Evolutionary conservation across 2,797 vertebrate species (phyloP), one percentile per base, ranked within the genome.

Genomic region (Lutjanus campechanus): DNA sequence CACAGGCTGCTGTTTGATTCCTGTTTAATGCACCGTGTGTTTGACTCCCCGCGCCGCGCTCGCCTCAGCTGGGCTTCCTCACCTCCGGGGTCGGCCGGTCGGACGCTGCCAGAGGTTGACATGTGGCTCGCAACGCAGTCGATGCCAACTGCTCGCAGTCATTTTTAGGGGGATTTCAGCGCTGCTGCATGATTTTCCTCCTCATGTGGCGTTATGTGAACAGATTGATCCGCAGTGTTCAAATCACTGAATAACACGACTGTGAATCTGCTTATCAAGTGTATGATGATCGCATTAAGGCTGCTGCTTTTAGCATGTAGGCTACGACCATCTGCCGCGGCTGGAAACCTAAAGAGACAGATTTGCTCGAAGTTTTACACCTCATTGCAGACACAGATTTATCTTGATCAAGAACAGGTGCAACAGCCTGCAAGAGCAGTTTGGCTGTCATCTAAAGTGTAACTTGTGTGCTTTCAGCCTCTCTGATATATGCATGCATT

Each of bases 201-300:
- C 58, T 69, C 60, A 6, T 60, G 76, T 47, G 17, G 68, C 15
- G 15, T 69, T 25, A 47, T 49, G 78, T 49, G 81, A 82, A 81
- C 85, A 89, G 88, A 89, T 82, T 88, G 80, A 88, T 86, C 54
- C 29, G 1, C 58, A 44, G 72, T 22, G 61, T 12, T 49, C 55
- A 8, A 79, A 68, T 74, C 81, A 20, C 70, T 82, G 62, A 74
- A 43, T 73, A 69, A 68, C 69, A 67, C 3, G 46, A 79, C 80
- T 54, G 75, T 46, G 77, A 86, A 79, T 65, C 50, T 41, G 72
- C 69, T 83, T 22, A 40, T 55, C 56, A 44, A 76, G 78, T 64
- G 66, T 58, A 40, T 66, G 61, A 61, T 76, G 82, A 83, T 77
- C 69, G 66, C 67, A 72, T 75, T 76, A 64, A 76, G 69, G 68